These are phyloP conservation scores for Scomber japonicus DNA, from an alignment of 2,113 vertebrate genomes.

Conservation along the genomic window DNA sequence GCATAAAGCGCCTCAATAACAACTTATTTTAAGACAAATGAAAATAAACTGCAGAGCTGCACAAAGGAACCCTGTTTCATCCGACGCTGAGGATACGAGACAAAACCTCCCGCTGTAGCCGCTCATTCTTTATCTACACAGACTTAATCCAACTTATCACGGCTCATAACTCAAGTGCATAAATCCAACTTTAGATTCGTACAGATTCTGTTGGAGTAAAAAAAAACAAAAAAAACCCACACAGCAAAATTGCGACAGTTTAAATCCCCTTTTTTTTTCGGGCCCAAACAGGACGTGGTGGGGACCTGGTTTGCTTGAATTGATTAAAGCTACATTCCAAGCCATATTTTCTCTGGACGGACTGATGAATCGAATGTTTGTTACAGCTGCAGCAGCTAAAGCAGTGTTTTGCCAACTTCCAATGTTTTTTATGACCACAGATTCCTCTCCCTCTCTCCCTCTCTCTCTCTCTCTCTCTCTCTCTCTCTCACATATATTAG, in stretches of 20 bases:
- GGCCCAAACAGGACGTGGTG: conserved; percentile 64
- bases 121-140: background rate
- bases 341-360: conserved; percentile 73
- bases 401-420: conserved; percentile 57
- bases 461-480: background rate
- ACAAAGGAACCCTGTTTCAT: conserved; percentile 56
- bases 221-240: background rate
- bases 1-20: conserved; percentile 45
- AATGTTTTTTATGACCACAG: conserved; percentile 66
- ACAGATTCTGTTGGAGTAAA: conserved; percentile 31
- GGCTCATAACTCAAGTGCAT: background rate
- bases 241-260: conserved; percentile 50
- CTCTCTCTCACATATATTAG: background rate
- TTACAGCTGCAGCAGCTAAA: conserved; percentile 69
- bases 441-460: conserved; percentile 52
- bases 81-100: conserved; percentile 1
- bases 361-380: conserved; percentile 82
- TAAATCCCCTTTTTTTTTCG: conserved; percentile 36
- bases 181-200: conserved; percentile 39
- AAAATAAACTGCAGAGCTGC: conserved; percentile 61
- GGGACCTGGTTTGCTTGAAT: conserved; percentile 69
- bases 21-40: conserved; percentile 71
- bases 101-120: conserved; percentile 5
- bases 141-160: conserved; percentile 23
- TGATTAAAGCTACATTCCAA: conserved; percentile 81